Evolutionary conservation across 92 coral and sea anemone genomes (phyloP), one percentile per base, ranked within the genome.

Genomic region (Pocillopora meandrina): DNA sequence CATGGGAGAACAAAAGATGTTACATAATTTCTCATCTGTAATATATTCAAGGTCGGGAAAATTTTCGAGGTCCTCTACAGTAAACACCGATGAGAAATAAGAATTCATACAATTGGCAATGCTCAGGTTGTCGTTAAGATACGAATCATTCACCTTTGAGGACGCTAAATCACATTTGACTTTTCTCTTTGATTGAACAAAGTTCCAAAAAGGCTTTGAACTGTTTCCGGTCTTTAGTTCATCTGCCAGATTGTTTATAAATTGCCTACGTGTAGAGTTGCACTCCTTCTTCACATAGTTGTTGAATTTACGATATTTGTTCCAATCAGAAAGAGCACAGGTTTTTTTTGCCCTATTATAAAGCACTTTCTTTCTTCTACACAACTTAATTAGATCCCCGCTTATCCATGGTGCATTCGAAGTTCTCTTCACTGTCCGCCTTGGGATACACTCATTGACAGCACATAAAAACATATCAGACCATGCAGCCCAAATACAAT

Each of bases 1-100:
- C 59, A 19, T 63, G 23, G 89, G 82, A 55, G 69, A 75, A 82
- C 89, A 84, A 85, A 61, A 64, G 86, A 85, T 79, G 85, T 85
- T 75, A 68, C 71, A 79, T 13, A 84, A 59, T 78, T 83, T 84
- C 65, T 67, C 60, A 20, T 80, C 80, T 23, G 79, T 68, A 26
- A 77, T 65, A 63, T 79, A 42, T 42, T 42, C 74, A 12, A 31
- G 14, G 20, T 31, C 15, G 74, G 20, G 52, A 5, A 70, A 31
- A 14, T 26, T 70, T 70, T 23, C 74, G 31, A 8, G 74, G 31
- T 70, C 17, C 14, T 13, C 33, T 26, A 70, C 20, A 31, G 52
- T 26, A 12, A 16, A 55, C 57, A 70, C 33, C 42, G 19, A 13
- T 70, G 17, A 70, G 74, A 55, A 31, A 47, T 12, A 42, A 42